Conservation (phyloP, 1,140 invertebrate species). For the Spodoptera frugiperda region DNA sequence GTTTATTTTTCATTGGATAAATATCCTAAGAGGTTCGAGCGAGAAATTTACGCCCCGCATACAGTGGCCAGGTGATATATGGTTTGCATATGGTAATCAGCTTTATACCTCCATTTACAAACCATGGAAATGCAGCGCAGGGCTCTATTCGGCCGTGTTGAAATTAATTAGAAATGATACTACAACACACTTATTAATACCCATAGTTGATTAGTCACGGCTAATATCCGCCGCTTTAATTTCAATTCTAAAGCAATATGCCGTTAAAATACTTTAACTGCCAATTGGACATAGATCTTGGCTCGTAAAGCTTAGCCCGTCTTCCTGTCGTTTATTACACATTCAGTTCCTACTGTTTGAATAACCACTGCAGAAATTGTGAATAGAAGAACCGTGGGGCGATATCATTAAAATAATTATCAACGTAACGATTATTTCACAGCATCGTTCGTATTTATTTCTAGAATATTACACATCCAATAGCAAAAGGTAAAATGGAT, state of each 20-base stretch:
- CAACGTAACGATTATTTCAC: constrained; percentile 44
- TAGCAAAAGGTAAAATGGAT: not conserved
- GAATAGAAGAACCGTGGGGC: constrained; percentile 16
- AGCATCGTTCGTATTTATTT: not conserved
- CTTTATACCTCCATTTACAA: constrained; percentile 55
- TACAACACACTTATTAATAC: constrained; percentile 72
- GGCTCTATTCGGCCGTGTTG: constrained; percentile 61
- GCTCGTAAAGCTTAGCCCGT: constrained; percentile 69
- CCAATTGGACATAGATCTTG: constrained; percentile 69
- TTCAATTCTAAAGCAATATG: constrained; percentile 68
- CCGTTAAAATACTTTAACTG: constrained; percentile 71
- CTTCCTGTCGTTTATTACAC: constrained; percentile 63
- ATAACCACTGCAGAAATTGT: constrained; percentile 37
- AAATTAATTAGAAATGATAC: constrained; percentile 79
- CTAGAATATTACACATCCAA: not conserved
- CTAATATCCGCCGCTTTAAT: constrained; percentile 66
- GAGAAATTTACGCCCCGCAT: constrained; percentile 22
- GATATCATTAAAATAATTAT: constrained; percentile 43
- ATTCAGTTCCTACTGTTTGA: constrained; percentile 52
- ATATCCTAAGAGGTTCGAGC: not conserved
- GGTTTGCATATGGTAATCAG: constrained; percentile 67
- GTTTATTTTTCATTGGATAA: not conserved
- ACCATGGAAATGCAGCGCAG: constrained; percentile 64
- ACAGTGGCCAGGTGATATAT: constrained; percentile 55
- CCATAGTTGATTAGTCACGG: constrained; percentile 56